Evolutionary conservation across 2,888 invertebrate species (phyloP).

Genomic region (Papilio protenor): DNA sequence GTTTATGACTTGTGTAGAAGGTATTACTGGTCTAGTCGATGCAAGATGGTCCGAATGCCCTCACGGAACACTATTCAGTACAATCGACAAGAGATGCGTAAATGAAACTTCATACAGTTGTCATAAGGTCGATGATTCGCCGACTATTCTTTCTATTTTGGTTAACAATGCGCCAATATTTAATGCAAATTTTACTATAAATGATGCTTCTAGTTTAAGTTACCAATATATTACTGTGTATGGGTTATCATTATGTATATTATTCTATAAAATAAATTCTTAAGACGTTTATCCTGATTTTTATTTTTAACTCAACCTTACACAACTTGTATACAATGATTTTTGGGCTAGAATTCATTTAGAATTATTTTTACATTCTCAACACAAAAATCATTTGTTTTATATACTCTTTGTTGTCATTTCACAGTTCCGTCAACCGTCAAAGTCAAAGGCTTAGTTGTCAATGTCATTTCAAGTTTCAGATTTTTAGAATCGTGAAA

Average conservation of each 20-base stretch:
- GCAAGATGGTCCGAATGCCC: slow-evolving; percentile 68
- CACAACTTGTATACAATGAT: background rate
- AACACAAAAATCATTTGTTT: background rate
- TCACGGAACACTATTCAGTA: slow-evolving; percentile 57
- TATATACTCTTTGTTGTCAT: background rate
- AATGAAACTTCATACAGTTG: slow-evolving; percentile 59
- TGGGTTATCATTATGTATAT: slow-evolving; percentile 17
- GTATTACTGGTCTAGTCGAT: slow-evolving; percentile 59
- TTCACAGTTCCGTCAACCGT: background rate
- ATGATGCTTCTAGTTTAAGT: slow-evolving; percentile 27
- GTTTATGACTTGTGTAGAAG: slow-evolving; percentile 65
- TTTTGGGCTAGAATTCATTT: too few species aligned
- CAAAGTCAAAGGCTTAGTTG: background rate
- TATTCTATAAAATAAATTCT: background rate
- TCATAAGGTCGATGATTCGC: slow-evolving; percentile 44
- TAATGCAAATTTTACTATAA: slow-evolving; percentile 44
- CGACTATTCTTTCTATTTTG: slow-evolving; percentile 45
- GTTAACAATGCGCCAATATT: slow-evolving; percentile 42
- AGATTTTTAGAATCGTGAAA: background rate
- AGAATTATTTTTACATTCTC: too few species aligned
- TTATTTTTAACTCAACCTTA: background rate
- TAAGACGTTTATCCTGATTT: background rate
- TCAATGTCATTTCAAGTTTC: slow-evolving; percentile 7
- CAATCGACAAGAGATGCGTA: slow-evolving; percentile 56
- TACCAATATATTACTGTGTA: background rate